phyloP scores from a whole-genome alignment of 2,797 vertebrate genomes.

The Sebastes taczanowskii region DNA sequence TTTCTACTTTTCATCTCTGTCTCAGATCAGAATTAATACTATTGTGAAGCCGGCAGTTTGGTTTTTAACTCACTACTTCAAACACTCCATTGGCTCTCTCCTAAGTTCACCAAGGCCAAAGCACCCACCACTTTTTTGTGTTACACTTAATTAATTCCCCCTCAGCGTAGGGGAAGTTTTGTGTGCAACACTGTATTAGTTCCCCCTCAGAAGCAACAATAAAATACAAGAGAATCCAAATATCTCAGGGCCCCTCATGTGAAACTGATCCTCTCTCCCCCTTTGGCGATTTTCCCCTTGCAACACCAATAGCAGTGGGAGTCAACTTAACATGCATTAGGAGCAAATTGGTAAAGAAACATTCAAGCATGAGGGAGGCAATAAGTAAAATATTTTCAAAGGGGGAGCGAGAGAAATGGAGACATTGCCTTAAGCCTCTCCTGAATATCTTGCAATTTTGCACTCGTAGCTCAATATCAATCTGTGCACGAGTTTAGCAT shows the following conservation, averaged over 20 bases:
- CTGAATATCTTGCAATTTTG: conserved; percentile 44
- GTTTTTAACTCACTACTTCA: conserved; percentile 59
- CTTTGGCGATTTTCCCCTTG: conserved; percentile 60
- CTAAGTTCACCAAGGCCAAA: conserved; percentile 61
- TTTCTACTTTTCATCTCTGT: conserved; percentile 46
- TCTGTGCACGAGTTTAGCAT: not conserved
- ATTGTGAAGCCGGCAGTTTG: conserved; percentile 54
- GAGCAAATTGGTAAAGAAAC: conserved; percentile 81
- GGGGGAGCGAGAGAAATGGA: conserved; percentile 50
- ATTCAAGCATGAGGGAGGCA: conserved; percentile 68
- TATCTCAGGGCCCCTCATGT: conserved; percentile 82
- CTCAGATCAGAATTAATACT: conserved; percentile 56
- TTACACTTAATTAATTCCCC: conserved; percentile 82
- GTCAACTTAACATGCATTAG: conserved; percentile 79
- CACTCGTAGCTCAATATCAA: not conserved
- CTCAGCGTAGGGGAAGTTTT: conserved; percentile 72
- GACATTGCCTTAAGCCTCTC: conserved; percentile 52
- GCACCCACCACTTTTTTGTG: conserved; percentile 71
- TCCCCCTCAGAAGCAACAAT: conserved; percentile 80
- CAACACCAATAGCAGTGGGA: conserved; percentile 74
- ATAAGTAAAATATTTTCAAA: conserved; percentile 75
- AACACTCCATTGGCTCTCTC: conserved; percentile 57
- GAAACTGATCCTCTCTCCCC: conserved; percentile 81
- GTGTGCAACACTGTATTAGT: conserved; percentile 84
- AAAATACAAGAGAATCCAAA: conserved; percentile 82